Evolutionary conservation across 1,140 invertebrate species (phyloP), one percentile per base, ranked within the genome.

Genomic region (Calycopis cecrops): DNA sequence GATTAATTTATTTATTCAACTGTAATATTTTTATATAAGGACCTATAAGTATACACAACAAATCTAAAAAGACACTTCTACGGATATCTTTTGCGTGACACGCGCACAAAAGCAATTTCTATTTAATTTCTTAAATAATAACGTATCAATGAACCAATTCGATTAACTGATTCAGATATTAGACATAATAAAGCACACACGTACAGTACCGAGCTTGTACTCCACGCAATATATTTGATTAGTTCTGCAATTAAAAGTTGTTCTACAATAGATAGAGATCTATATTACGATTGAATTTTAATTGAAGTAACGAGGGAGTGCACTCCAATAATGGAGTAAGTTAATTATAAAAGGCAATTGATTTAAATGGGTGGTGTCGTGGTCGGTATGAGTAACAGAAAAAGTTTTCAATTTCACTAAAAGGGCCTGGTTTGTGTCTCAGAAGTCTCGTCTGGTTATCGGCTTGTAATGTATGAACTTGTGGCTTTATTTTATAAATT

Each of bases 391-490:
- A 82, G 77, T 84, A 77, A 86, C 78, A 87, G 79, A 87, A 87
- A 88, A 88, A 88, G 78, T 88, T 88, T 87, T 88, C 86, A 88
- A 88, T 88, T 88, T 85, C 75, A 86, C 86, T 88, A 88, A 88
- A 88, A 88, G 87, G 87, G 86, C 78, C 86, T 88, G 87, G 83
- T 88, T 85, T 88, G 81, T 88, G 79, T 88, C 86, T 88, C 76
- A 79, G 73, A 84, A 88, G 86, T 86, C 86, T 85, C 76, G 78
- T 81, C 82, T 87, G 84, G 85, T 84, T 88, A 88, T 87, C 84
- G 82, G 84, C 80, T 75, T 79, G 79, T 88, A 85, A 87, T 87
- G 81, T 85, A 87, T 87, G 84, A 87, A 87, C 77, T 85, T 84
- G 74, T 75, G 74, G 70, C 73, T 76, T 79, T 84, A 84, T 85